These are phyloP conservation scores for Monodelphis domestica DNA, from an alignment of 2,797 vertebrate species.

Conservation along the genomic window DNA sequence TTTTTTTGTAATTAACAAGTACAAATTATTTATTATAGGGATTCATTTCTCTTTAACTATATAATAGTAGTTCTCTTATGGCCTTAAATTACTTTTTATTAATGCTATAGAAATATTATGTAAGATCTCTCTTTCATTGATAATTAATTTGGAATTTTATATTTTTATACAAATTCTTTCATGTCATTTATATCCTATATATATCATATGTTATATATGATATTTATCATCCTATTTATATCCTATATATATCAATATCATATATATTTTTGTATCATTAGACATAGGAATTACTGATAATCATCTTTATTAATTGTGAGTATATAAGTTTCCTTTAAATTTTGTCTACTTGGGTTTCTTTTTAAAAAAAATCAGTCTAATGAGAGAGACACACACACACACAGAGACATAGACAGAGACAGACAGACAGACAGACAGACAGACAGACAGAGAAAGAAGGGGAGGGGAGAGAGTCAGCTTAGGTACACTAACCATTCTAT, in stretches of 20 bases:
- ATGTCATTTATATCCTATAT: no score
- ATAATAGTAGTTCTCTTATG: not conserved
- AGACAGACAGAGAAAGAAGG: no score
- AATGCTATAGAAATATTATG: not conserved
- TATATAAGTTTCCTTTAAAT: not conserved
- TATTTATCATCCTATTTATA: no score
- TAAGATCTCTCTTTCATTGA: not conserved
- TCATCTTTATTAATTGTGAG: not conserved
- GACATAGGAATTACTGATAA: not conserved
- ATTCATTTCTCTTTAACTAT: not conserved
- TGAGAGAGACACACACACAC: not conserved
- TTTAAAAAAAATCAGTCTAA: no score
- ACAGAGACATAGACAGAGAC: no score
- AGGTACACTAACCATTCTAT: not conserved
- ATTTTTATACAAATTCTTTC: not conserved
- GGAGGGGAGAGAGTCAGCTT: not conserved
- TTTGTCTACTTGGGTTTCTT: not conserved
- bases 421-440: no score
- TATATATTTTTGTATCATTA: not conserved
- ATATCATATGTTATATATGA: no score
- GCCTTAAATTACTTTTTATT: not conserved
- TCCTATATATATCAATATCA: no score
- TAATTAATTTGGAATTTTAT: not conserved
- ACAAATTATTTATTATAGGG: not conserved
- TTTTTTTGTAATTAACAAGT: not conserved